Base-by-base conservation (phyloP, 2,113 vertebrate genomes). In the Seriola quinqueradiata region DNA sequence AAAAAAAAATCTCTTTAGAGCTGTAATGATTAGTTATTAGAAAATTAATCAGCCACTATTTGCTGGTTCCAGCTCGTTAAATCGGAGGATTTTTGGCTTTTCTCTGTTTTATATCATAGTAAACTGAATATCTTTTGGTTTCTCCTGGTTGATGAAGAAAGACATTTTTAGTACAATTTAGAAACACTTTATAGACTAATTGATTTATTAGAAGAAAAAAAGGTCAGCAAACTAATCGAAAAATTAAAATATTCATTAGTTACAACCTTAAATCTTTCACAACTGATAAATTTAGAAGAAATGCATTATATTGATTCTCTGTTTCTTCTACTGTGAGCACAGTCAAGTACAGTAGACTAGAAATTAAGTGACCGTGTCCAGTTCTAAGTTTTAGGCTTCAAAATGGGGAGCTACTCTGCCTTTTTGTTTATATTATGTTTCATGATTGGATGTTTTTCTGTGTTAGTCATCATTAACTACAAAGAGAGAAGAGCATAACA, bases 401-500 rank as follows among this genome's bases (percentile, higher is more conserved):
- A 19, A 50, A 50, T 50, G 16, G 48, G 48, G 4, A 50, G 6
- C 38, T 28, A 48, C 23, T 52, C 28, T 23, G 50, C 25, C 8
- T 23, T 19, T 66, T 25, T 64, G 38, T 36, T 13, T 8, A 6
- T 25, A 16, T 32, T 46, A 9, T 55, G 25, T 65, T 59, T 72
- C 4, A 46, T 46, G 54, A 59, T 19, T 70, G 46, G 2, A n/a
- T 1, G 0, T 61, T 23, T 81, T 32, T 28, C 14, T 36, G 6
- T 72, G 60, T 50, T 72, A 50, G 14, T 25, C 44, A 75, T 55
- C 23, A 17, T 38, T 23, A 48, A 57, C 36, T 25, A 77, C 16
- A 48, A 16, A 48, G 38, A 67, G 46, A 67, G 59, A 55, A 66
- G n/a, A 48, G 36, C 3, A 3, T 17, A 3, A 64, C 23, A 36